Conservation (phyloP, 2,797 vertebrate genomes). For the Paratrypauchen microcephalus region DNA sequence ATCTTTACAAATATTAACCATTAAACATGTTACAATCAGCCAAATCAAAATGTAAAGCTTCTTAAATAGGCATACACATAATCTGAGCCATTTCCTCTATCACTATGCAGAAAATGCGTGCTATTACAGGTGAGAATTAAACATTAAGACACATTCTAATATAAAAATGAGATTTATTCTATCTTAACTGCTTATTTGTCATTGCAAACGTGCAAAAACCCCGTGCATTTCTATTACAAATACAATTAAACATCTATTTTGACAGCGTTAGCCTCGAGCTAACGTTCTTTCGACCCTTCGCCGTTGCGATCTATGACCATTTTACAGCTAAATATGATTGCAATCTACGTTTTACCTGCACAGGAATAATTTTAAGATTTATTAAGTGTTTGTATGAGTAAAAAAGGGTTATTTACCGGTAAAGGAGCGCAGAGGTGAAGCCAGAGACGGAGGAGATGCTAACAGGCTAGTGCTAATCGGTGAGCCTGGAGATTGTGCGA, state of each 20-base stretch:
- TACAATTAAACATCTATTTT: background rate
- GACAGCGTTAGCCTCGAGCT: slow-evolving; percentile 16
- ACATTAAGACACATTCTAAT: background rate
- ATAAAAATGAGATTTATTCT: background rate
- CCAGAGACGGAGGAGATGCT: slow-evolving; percentile 7
- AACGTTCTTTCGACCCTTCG: background rate
- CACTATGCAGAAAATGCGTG: background rate
- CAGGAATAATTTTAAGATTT: background rate
- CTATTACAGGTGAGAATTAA: background rate
- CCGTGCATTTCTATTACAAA: background rate
- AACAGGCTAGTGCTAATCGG: slow-evolving; percentile 8
- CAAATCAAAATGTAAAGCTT: background rate
- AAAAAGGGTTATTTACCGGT: background rate
- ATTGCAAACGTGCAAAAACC: background rate
- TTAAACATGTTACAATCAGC: background rate
- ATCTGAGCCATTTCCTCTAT: background rate
- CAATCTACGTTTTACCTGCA: background rate
- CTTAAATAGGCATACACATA: background rate
- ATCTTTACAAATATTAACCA: background rate
- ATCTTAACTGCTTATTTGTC: background rate
- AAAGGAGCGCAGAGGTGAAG: slow-evolving; percentile 1
- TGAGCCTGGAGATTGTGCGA: background rate
- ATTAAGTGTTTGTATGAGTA: background rate
- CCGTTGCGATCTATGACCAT: background rate
- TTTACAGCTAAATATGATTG: background rate